Evolutionary conservation across 2,113 vertebrate species (phyloP).

Genomic region (Cebus imitator): DNA sequence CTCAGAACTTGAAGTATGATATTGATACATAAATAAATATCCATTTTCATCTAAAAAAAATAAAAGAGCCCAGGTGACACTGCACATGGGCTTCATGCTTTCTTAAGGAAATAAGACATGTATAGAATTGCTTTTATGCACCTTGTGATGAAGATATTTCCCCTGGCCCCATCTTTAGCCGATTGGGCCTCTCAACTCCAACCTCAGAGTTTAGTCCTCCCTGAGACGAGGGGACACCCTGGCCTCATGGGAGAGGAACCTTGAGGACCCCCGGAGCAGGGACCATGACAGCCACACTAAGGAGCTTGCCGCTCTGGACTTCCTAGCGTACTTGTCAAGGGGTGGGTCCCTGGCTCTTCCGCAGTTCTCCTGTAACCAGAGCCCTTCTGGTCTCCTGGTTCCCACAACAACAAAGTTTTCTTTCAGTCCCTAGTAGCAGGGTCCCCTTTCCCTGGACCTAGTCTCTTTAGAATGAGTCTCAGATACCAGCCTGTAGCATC

Average conservation of each 20-base stretch:
- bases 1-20: too few relatives aligned
- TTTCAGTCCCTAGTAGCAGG: background rate
- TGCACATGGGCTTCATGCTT: background rate
- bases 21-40: too few relatives aligned
- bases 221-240: rapidly evolving
- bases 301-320: rapidly evolving
- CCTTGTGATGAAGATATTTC: rapidly evolving
- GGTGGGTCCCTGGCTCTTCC: rapidly evolving
- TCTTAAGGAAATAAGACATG: background rate
- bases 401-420: background rate
- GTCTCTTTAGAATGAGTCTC: background rate
- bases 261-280: rapidly evolving
- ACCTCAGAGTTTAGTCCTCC: background rate
- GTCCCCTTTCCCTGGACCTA: background rate
- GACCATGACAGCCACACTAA: rapidly evolving
- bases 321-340: background rate
- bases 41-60: too few relatives aligned
- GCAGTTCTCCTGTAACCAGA: background rate
- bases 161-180: background rate
- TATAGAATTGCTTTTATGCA: background rate
- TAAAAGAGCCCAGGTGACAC: background rate
- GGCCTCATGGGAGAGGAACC: rapidly evolving
- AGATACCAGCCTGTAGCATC: background rate
- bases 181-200: background rate
- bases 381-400: background rate